Base-by-base conservation (phyloP, 1,140 invertebrate genomes). In the Teleogryllus occipitalis region DNA sequence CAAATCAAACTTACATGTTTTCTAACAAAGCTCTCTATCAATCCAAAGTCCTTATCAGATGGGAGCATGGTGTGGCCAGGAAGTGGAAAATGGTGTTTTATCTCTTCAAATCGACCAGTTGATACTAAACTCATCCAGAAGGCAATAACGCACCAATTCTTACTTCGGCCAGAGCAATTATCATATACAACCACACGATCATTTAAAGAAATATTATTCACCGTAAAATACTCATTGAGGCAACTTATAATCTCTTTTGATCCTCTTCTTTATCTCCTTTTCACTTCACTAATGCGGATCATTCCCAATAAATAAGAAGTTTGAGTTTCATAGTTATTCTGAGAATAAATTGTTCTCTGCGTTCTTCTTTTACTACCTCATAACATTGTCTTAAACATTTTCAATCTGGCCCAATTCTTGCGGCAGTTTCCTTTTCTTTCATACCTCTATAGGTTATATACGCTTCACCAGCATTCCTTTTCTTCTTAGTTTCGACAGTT, bases 21-120 rank as follows among this genome's bases (percentile, higher is more conserved):
- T 72, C 65, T 72, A 15, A 72, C 65, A 72, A 72, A 72, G 65
- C 65, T 72, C 65, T 72, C 65, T 72, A 72, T 72, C 65, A 72
- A 3, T 72, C 65, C 65, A n/a, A 72, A n/a, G 65, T 72, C 65
- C 14, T 72, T 6, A 72, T n/a, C 65, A 72, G 65, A 72, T 72
- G 65, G 65, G 14, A 72, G 1, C 1, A n/a, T 72, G 65, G 65
- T 72, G 65, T 72, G 65, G n/a, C 65, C 65, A 72, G 65, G 65
- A 72, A 72, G 14, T 72, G 65, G 65, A 72, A 72, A 72, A 72
- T 72, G n/a, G n/a, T 72, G n/a, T n/a, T 72, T 6, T 72, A 72
- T 72, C 6, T 72, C 65, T 72, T 72, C 65, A 72, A 72, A 72
- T 72, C 65, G 14, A n/a, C 65, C 65, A n/a, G 65, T 72, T 72